Evolutionary conservation across 2,113 vertebrate species (phyloP).

Genomic region (Oncorhynchus clarkii): DNA sequence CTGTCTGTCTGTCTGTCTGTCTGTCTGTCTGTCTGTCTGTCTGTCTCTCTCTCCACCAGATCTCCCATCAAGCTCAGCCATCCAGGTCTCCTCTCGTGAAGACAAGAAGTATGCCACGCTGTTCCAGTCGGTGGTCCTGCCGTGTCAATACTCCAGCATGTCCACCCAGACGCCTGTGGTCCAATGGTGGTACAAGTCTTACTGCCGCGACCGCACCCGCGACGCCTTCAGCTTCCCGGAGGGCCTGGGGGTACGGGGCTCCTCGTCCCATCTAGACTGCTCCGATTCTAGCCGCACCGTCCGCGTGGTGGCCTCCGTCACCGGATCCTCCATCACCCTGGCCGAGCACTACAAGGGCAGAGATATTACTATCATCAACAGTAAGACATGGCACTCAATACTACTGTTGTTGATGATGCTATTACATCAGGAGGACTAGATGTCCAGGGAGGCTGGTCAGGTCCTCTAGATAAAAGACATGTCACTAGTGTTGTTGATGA

Average conservation of each 20-base stretch:
- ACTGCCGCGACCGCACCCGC: constrained; percentile 87
- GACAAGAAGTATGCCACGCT: constrained; percentile 88
- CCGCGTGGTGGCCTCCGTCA: constrained; percentile 87
- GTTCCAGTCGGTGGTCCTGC: constrained; percentile 91
- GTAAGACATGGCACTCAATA: constrained; percentile 55
- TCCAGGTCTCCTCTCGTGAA: constrained; percentile 83
- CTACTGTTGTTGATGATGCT: too few species aligned
- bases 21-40: too few species aligned
- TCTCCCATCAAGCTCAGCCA: too few species aligned
- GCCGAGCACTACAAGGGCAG: constrained; percentile 93
- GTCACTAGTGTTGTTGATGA: too few species aligned
- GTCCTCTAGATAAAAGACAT: too few species aligned
- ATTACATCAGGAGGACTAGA: too few species aligned
- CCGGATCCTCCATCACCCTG: constrained; percentile 84
- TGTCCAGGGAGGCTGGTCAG: too few species aligned
- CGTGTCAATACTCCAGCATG: constrained; percentile 88
- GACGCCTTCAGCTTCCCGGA: constrained; percentile 80
- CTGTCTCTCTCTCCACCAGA: too few species aligned
- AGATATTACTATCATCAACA: constrained; percentile 90
- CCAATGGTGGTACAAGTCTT: constrained; percentile 98
- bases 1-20: too few species aligned
- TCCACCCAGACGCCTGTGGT: constrained; percentile 86
- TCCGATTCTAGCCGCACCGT: constrained; percentile 90
- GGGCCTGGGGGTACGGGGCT: constrained; percentile 70
- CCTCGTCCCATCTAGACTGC: constrained; percentile 87